Percentiles rank a stretch among this genome's conserved stretches.
Conservation (phyloP, 2,888 invertebrate species). For the Drosophila helvetica region DNA sequence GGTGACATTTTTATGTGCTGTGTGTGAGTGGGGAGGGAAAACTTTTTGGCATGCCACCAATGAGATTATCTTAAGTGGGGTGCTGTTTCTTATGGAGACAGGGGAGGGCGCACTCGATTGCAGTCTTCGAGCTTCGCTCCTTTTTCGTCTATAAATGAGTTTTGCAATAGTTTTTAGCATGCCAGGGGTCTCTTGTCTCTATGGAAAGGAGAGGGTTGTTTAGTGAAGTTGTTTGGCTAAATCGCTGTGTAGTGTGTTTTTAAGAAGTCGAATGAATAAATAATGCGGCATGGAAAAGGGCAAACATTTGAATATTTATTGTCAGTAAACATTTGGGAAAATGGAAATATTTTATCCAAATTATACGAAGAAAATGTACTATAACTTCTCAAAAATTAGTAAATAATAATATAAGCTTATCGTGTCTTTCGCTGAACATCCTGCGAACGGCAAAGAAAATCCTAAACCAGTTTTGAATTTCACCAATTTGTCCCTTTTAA, state of each 20-base stretch:
- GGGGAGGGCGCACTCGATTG: constrained; percentile 32
- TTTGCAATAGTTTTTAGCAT: constrained; percentile 61
- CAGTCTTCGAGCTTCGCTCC: constrained; percentile 27
- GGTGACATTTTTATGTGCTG: constrained; percentile 75
- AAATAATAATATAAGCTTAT: too few species aligned
- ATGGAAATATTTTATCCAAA: too few species aligned
- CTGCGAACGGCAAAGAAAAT: too few species aligned
- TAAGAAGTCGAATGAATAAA: constrained; percentile 36
- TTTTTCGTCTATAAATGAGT: constrained; percentile 34
- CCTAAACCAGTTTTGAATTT: background rate
- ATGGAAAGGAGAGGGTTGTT: background rate
- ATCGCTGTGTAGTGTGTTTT: constrained; percentile 41
- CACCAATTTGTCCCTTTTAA: background rate
- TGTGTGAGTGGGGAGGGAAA: constrained; percentile 47
- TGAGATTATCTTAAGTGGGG: constrained; percentile 79
- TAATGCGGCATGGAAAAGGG: constrained; percentile 4
- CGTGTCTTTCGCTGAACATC: too few species aligned
- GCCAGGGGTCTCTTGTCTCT: constrained; percentile 14
- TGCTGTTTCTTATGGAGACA: constrained; percentile 55
- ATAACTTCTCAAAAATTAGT: too few species aligned
- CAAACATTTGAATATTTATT: background rate
- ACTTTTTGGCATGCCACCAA: constrained; percentile 77
- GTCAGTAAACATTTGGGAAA: background rate
- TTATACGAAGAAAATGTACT: too few species aligned
- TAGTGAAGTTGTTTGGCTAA: constrained; percentile 20